Evolutionary conservation across 2,113 vertebrate genomes (phyloP), one percentile per base, ranked within the genome.

Genomic region (Takifugu flavidus): DNA sequence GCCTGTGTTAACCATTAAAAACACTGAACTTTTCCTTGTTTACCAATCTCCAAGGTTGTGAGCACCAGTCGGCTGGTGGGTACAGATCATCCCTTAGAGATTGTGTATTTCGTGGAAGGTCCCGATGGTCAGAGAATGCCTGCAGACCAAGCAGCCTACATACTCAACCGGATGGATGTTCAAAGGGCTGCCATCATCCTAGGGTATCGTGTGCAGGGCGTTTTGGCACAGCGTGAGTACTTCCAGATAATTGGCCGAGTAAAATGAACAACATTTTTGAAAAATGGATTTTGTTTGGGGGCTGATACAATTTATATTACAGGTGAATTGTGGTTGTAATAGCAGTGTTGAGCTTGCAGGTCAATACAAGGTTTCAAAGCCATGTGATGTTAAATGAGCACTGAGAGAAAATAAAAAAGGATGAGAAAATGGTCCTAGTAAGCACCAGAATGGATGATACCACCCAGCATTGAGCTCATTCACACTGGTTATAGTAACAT

Each of bases 61-160:
- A 94, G 95, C 0, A 81, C 92, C 25, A 93, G 90, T 1, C 88
- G 90, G 28, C 82, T 96, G 62, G 86, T 65, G 49, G 96, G 93
- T 14, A 79, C 75, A 0, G 95, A 98, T 74, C 78, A 93, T 56
- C 96, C 96, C 0, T 88, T 96, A 72, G 94, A 98, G 78, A 85
- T 98, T 53, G 91, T 99, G 68, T 98, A 98, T 88, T 99, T 99
- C 3, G 93, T 96, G 79, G 97, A 99, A 78, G 91, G 91, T 75
- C 92, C 91, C 27, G 89, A 88, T 0, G 94, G 95, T 60, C 91
- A 92, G 66, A 90, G 97, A 56, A 83, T 96, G 25, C 91, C 93
- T 27, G 97, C 94, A 0, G 68, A 82, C 62, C 87, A 89, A 67
- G 92, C 93, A 20, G 94, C 95, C 14, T 84, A 89, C 62, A 82